Evolutionary conservation across 2,797 vertebrate genomes (phyloP).

Genomic region (Melanotaenia parkinsoni): DNA sequence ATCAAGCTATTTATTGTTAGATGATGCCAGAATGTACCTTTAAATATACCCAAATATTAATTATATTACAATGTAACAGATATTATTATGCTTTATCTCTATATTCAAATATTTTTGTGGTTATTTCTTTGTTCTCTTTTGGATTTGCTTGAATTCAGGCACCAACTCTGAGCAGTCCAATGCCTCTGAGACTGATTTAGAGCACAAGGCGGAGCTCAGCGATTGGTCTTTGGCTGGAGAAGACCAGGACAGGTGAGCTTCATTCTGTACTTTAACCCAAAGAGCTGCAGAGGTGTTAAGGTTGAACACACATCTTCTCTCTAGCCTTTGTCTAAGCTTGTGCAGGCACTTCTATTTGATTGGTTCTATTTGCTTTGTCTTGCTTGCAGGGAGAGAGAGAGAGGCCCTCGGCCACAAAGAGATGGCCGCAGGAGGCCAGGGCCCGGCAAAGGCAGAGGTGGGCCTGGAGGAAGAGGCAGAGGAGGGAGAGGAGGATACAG

Average conservation of each 20-base stretch:
- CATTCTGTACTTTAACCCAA: background rate
- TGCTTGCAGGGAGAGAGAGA: conserved; percentile 80
- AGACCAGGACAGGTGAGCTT: conserved; percentile 83
- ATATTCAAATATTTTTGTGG: background rate
- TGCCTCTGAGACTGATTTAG: conserved; percentile 96
- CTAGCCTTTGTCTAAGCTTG: background rate
- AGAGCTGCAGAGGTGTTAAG: background rate
- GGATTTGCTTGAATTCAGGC: conserved; percentile 76
- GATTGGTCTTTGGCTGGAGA: conserved; percentile 97
- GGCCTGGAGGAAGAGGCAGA: conserved; percentile 88
- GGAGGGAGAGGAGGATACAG: conserved; percentile 88
- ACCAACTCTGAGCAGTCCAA: conserved; percentile 97
- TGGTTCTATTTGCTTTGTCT: background rate
- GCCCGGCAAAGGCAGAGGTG: conserved; percentile 89
- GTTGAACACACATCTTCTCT: background rate
- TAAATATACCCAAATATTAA: background rate
- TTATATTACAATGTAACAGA: background rate
- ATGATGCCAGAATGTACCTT: background rate
- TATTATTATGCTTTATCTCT: background rate
- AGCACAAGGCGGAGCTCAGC: conserved; percentile 95
- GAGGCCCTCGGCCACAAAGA: conserved; percentile 82
- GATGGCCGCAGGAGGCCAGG: conserved; percentile 86
- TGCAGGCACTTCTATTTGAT: background rate
- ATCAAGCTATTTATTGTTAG: background rate
- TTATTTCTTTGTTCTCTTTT: conserved; percentile 7